Percentiles rank a stretch among this genome's conserved stretches.
Evolutionary conservation across 2,797 vertebrate species (phyloP).

Genomic region (Myiotriccus ornatus): DNA sequence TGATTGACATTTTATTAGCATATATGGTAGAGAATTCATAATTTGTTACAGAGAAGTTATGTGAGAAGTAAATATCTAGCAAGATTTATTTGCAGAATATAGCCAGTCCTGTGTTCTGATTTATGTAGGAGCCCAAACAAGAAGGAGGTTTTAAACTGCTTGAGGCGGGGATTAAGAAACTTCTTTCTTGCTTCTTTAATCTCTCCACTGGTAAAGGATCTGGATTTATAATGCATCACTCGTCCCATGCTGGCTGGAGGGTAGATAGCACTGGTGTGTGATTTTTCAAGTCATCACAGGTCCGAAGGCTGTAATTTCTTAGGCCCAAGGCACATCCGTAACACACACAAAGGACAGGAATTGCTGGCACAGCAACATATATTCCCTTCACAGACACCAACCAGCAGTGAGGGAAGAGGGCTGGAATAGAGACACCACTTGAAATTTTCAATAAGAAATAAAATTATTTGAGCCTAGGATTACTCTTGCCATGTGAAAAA

Average conservation of each 20-base stretch:
- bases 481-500: background rate
- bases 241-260: constrained; percentile 26
- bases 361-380: background rate
- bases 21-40: constrained; percentile 6
- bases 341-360: background rate
- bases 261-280: background rate
- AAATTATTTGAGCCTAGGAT: background rate
- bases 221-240: constrained; percentile 59
- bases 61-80: background rate
- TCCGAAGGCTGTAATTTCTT: background rate
- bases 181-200: constrained; percentile 55
- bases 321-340: background rate
- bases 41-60: constrained; percentile 27
- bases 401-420: background rate
- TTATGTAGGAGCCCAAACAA: constrained; percentile 36
- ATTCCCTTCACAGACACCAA: background rate
- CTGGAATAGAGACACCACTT: background rate
- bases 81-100: constrained; percentile 56
- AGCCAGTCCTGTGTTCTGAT: constrained; percentile 17
- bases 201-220: constrained; percentile 11
- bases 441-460: background rate
- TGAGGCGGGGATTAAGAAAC: constrained; percentile 48
- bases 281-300: constrained; percentile 56
- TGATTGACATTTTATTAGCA: background rate
- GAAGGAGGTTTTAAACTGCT: constrained; percentile 12